Conservation (phyloP, 2,888 invertebrate genomes). For the Zaprionus bogoriensis region DNA sequence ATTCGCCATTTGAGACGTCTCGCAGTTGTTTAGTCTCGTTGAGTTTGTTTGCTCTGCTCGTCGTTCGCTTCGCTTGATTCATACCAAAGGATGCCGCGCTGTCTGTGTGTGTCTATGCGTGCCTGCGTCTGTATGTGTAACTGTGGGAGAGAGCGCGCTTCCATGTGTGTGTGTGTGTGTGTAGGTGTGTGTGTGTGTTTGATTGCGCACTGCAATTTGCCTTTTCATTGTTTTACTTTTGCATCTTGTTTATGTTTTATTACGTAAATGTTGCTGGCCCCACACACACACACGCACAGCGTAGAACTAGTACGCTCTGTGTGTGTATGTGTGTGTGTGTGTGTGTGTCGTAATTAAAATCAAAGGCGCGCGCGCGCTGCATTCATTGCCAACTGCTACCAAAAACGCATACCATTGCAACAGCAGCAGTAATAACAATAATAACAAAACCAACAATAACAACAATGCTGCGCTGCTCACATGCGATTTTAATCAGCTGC, state of each 20-base stretch:
- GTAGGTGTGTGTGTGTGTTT: not conserved
- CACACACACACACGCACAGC: slow-evolving; percentile 3
- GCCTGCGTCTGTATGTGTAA: not conserved
- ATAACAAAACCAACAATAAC: slow-evolving; percentile 8
- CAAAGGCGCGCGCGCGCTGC: slow-evolving; percentile 63
- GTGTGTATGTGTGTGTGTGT: not conserved
- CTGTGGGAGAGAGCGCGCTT: too few species aligned
- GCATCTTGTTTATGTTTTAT: slow-evolving; percentile 50
- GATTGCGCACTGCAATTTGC: slow-evolving; percentile 11
- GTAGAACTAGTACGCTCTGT: not conserved
- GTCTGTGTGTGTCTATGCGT: slow-evolving; percentile 2
- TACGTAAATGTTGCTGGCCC: slow-evolving; percentile 49
- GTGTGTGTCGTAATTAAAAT: slow-evolving; percentile 69
- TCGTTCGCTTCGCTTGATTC: slow-evolving; percentile 19
- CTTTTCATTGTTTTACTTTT: slow-evolving; percentile 16
- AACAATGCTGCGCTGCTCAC: slow-evolving; percentile 30
- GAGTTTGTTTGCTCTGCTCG: not conserved
- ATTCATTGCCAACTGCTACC: slow-evolving; percentile 66
- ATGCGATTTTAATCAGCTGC: slow-evolving; percentile 73
- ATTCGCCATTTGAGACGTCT: not conserved
- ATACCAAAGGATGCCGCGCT: slow-evolving; percentile 41
- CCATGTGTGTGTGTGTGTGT: slow-evolving; percentile 1
- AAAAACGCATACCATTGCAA: slow-evolving; percentile 42
- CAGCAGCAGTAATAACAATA: slow-evolving; percentile 22
- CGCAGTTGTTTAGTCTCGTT: not conserved